Evolutionary conservation across 2,113 vertebrate species (phyloP).

Genomic region (Misgurnus anguillicaudatus): DNA sequence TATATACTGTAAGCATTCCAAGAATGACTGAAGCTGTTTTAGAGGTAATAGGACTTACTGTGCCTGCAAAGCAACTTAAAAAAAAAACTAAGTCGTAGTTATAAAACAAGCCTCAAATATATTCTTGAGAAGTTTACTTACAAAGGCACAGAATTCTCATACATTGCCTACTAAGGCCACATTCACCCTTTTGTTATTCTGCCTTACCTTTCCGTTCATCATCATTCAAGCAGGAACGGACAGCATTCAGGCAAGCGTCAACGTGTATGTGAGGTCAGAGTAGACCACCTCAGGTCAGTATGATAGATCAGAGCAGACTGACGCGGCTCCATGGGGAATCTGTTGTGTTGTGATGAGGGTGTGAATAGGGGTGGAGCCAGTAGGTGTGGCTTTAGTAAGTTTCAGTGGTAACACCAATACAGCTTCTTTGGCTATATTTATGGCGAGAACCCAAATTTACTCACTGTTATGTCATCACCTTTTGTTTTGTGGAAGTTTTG

Average conservation of each 20-base stretch:
- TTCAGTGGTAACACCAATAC: neutral
- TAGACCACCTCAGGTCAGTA: neutral
- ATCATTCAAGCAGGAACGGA: constrained; percentile 8
- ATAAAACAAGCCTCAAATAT: neutral
- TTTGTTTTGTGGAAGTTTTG: too few species aligned
- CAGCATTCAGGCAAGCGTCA: constrained; percentile 25
- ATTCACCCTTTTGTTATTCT: neutral
- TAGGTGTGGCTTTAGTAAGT: constrained; percentile 27
- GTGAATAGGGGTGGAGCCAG: constrained; percentile 6
- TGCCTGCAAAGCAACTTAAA: too few species aligned
- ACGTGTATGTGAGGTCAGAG: neutral
- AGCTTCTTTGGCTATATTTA: too few species aligned
- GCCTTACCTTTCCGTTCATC: constrained; percentile 36
- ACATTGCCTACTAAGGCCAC: neutral
- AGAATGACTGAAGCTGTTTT: neutral
- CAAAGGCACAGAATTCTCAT: neutral
- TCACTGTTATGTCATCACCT: too few species aligned
- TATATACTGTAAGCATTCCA: constrained; percentile 3
- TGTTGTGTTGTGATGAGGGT: constrained; percentile 10
- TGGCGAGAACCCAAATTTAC: too few species aligned
- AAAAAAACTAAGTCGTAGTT: too few species aligned
- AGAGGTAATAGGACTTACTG: neutral
- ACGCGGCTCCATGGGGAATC: constrained; percentile 21
- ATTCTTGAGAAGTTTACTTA: neutral
- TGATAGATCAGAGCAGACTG: neutral